These are phyloP conservation scores for Alces alces DNA, from an alignment of 2,113 vertebrate genomes.

Conservation along the genomic window DNA sequence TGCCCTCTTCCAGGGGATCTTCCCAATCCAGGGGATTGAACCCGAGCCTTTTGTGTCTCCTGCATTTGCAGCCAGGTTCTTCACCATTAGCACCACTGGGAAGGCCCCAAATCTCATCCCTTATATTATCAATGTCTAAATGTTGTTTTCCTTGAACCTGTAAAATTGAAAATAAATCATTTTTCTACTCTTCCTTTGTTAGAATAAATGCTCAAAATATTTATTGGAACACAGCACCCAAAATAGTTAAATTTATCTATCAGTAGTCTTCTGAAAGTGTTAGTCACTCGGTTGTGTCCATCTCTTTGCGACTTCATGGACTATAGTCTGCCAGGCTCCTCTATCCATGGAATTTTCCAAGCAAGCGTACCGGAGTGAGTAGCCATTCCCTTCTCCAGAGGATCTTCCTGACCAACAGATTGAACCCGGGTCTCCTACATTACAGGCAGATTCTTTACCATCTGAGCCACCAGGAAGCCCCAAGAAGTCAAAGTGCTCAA, in stretches of 20 bases:
- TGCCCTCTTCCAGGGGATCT: background rate
- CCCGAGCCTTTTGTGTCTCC: background rate
- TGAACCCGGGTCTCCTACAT: background rate
- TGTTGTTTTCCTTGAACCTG: background rate
- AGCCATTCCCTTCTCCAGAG: background rate
- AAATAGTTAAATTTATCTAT: background rate
- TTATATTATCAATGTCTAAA: background rate
- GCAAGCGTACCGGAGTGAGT: background rate
- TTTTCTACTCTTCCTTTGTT: background rate
- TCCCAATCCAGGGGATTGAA: background rate
- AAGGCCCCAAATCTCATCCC: background rate
- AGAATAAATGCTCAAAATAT: background rate
- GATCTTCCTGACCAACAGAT: background rate
- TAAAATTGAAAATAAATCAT: background rate
- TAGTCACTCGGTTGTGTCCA: background rate
- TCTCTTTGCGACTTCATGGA: background rate
- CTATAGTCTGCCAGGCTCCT: background rate
- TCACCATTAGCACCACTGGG: background rate
- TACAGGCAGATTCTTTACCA: background rate
- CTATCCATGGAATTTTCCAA: background rate
- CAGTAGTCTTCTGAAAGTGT: background rate
- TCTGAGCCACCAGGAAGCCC: background rate
- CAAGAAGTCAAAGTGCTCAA: background rate
- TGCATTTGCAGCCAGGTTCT: background rate
- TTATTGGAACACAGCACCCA: background rate